phyloP scores from a whole-genome alignment of 2,888 invertebrate genomes.

The Andrena bucephala region DNA sequence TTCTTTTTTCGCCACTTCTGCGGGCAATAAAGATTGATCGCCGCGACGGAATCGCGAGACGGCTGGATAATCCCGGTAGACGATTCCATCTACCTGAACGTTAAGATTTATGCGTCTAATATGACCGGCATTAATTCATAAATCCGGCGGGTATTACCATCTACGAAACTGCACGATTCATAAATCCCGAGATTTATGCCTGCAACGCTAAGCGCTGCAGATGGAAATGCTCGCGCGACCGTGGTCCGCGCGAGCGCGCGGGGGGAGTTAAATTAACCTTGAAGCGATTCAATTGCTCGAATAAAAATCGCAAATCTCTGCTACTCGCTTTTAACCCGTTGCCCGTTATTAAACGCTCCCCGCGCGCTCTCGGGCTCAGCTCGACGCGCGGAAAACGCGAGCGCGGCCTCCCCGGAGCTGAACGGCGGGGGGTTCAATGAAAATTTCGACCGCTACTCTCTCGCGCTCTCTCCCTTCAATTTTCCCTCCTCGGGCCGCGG shows the following conservation, averaged over 20 bases:
- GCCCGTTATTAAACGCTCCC: slow-evolving; percentile 25
- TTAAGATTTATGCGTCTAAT: slow-evolving; percentile 70
- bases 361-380: background rate
- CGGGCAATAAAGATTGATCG: slow-evolving; percentile 54
- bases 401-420: background rate
- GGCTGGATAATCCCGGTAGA: slow-evolving; percentile 58
- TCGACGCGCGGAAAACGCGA: background rate
- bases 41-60: slow-evolving; percentile 36
- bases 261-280: slow-evolving; percentile 49
- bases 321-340: slow-evolving; percentile 22
- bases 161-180: slow-evolving; percentile 71
- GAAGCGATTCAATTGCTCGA: slow-evolving; percentile 54
- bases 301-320: slow-evolving; percentile 49
- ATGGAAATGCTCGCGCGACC: slow-evolving; percentile 49
- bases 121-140: slow-evolving; percentile 74
- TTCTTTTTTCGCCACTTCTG: background rate
- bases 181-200: slow-evolving; percentile 72
- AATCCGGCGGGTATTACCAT: slow-evolving; percentile 68
- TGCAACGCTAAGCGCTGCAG: slow-evolving; percentile 43
- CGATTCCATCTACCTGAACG: slow-evolving; percentile 67
- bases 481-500: background rate
- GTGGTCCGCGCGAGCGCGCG: slow-evolving; percentile 14
- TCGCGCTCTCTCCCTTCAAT: background rate
- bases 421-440: background rate
- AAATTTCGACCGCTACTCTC: slow-evolving; percentile 23